Conservation (phyloP, 1,140 invertebrate genomes). For the Papilio dardanus region DNA sequence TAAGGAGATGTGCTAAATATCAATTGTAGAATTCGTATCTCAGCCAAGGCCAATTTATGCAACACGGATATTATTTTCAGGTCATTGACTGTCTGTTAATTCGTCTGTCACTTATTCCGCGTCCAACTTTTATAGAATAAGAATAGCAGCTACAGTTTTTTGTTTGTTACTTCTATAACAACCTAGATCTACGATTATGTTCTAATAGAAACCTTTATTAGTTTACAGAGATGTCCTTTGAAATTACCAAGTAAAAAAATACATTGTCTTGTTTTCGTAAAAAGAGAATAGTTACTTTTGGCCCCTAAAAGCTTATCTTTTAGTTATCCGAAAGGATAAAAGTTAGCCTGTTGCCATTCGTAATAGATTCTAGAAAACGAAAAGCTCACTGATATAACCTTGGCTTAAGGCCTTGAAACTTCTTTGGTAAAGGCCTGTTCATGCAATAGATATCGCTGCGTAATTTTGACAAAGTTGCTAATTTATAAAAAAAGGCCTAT, state of each 20-base stretch:
- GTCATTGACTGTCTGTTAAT: conserved; percentile 22
- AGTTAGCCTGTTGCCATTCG: background rate
- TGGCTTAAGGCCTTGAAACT: background rate
- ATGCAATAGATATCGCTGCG: background rate
- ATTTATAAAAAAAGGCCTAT: background rate
- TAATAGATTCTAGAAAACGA: background rate
- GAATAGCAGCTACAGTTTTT: no score
- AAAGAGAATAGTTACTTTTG: background rate
- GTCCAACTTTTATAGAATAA: background rate
- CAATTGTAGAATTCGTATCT: conserved; percentile 15
- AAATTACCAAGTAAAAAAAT: no score
- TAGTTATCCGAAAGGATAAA: background rate
- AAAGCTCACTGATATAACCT: background rate
- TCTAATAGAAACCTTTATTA: no score
- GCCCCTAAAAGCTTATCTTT: no score
- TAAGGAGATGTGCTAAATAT: conserved; percentile 10
- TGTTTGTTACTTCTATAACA: no score
- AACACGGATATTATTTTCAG: conserved; percentile 20
- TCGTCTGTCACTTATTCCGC: conserved; percentile 3
- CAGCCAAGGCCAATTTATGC: conserved; percentile 8
- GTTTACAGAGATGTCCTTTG: no score
- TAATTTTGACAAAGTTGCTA: background rate
- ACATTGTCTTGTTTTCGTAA: no score
- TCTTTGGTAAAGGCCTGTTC: background rate
- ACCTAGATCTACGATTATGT: no score